A percentile compares a stretch with the other conserved stretches of the same genome.
These are phyloP conservation scores for Papilio protenor DNA, from an alignment of 2,888 invertebrate genomes.

Conservation along the genomic window DNA sequence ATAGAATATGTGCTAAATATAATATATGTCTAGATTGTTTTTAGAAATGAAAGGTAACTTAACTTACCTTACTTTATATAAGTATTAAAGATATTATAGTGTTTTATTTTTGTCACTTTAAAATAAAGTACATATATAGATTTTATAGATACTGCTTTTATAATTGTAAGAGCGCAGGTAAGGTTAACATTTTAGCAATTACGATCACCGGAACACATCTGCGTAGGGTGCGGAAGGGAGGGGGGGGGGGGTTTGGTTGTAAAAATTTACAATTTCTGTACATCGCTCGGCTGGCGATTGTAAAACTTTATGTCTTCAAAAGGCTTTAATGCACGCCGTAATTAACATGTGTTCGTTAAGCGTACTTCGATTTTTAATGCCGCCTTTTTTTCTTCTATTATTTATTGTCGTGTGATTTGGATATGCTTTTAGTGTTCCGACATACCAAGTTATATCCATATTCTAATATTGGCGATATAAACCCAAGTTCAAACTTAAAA, in stretches of 20 bases:
- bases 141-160: background rate
- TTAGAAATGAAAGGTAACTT: too few relatives aligned
- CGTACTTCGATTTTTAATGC: conserved; percentile 58
- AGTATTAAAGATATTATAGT: too few relatives aligned
- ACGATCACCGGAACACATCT: conserved; percentile 37
- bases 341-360: conserved; percentile 60
- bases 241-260: conserved; percentile 52
- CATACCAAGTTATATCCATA: background rate
- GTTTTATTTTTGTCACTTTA: too few relatives aligned
- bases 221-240: conserved; percentile 38
- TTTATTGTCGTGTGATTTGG: conserved; percentile 48
- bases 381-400: conserved; percentile 46
- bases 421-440: conserved; percentile 23
- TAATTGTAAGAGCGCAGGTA: background rate
- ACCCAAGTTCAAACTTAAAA: too few relatives aligned
- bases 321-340: conserved; percentile 48
- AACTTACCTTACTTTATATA: too few relatives aligned
- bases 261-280: conserved; percentile 64
- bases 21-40: background rate
- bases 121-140: too few relatives aligned
- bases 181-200: conserved; percentile 40
- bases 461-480: too few relatives aligned
- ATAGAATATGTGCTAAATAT: background rate
- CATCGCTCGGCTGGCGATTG: conserved; percentile 49
- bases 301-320: conserved; percentile 56